Evolutionary conservation across 2,888 invertebrate genomes (phyloP).

Genomic region (Fragum whitleyi): DNA sequence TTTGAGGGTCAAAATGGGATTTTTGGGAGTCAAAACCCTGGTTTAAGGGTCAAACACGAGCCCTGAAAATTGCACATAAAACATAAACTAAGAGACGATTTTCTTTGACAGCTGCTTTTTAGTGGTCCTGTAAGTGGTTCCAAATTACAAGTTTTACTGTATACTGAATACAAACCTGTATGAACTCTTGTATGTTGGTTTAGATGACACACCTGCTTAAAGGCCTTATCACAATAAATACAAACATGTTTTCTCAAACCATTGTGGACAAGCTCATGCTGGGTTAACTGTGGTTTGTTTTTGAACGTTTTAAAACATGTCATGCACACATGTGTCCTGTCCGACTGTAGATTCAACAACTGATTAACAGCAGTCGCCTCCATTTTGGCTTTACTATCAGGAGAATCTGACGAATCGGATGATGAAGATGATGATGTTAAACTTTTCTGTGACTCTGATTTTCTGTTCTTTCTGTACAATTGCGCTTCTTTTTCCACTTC

Average conservation of each 20-base stretch:
- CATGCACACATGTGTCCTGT: conserved; percentile 97
- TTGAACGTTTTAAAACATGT: conserved; percentile 98
- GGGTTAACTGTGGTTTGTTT: conserved; percentile 98
- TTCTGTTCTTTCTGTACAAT: neutral
- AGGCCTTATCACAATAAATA: conserved; percentile 97
- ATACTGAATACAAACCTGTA: no score
- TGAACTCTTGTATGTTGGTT: conserved; percentile 98
- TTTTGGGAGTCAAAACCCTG: no score
- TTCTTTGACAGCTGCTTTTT: no score
- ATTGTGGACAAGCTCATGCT: conserved; percentile 98
- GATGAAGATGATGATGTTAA: conserved; percentile 7
- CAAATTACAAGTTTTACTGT: no score
- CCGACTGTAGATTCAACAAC: conserved; percentile 59
- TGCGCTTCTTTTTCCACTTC: conserved; percentile 3
- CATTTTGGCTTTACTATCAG: neutral
- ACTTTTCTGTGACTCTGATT: neutral
- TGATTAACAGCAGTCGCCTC: neutral
- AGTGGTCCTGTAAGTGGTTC: no score
- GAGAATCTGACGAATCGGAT: neutral
- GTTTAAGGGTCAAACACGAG: no score
- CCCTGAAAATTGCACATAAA: no score
- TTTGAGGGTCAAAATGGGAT: no score
- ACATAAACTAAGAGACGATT: no score
- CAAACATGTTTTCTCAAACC: conserved; percentile 99
- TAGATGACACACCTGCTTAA: conserved; percentile 98